phyloP scores from a whole-genome alignment of 1,140 invertebrate species.

The Zaprionus ornatus region DNA sequence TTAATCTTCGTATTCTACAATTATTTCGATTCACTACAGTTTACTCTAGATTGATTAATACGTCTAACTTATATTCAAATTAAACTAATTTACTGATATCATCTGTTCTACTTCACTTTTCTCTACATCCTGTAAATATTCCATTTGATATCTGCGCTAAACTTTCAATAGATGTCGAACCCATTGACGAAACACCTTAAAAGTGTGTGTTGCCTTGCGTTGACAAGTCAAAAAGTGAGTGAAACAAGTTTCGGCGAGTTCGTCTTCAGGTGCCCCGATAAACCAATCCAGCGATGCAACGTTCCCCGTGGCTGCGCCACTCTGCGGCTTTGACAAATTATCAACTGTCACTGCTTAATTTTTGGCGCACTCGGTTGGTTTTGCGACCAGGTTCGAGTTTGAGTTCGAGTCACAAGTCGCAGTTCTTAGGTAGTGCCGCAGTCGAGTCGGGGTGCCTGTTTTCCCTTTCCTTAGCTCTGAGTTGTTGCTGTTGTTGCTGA shows the following conservation, averaged over 20 bases:
- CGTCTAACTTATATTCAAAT: too few relatives aligned
- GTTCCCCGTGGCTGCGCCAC: conserved; percentile 10
- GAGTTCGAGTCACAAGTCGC: neutral
- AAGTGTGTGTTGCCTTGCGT: neutral
- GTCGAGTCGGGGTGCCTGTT: conserved; percentile 11
- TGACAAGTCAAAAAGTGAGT: conserved; percentile 9
- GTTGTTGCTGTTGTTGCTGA: conserved; percentile 30
- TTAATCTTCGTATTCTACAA: too few relatives aligned
- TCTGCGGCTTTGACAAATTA: conserved; percentile 76
- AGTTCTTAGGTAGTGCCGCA: conserved; percentile 14
- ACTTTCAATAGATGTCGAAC: neutral
- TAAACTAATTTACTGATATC: too few relatives aligned
- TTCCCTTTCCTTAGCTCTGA: conserved; percentile 34
- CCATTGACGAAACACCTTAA: conserved; percentile 1
- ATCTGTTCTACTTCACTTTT: too few relatives aligned
- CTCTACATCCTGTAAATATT: neutral
- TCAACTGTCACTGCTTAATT: conserved; percentile 82
- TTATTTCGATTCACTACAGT: too few relatives aligned
- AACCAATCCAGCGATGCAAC: neutral
- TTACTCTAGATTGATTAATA: too few relatives aligned
- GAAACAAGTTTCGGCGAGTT: conserved; percentile 60
- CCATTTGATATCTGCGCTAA: neutral
- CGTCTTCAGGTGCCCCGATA: conserved; percentile 19
- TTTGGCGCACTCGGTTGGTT: conserved; percentile 73
- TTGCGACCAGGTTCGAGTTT: neutral